Evolutionary conservation across 2,797 vertebrate species (phyloP).

Genomic region (Mallotus villosus): DNA sequence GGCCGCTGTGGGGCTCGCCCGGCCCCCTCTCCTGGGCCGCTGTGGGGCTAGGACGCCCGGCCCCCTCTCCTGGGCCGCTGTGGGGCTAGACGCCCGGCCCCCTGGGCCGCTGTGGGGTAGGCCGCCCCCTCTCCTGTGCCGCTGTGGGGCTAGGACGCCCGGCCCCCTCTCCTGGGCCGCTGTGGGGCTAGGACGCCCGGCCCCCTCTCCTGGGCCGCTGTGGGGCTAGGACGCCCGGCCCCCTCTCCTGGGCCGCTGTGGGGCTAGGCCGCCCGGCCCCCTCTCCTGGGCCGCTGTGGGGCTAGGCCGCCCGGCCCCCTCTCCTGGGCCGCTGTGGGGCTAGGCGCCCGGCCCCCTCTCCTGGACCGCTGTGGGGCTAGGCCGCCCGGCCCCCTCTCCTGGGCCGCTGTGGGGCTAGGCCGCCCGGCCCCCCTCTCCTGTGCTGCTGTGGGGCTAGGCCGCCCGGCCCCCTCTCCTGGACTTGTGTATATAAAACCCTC

Average conservation of each 20-base stretch:
- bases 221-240: too few species aligned
- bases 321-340: too few species aligned
- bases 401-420: background rate
- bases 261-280: too few species aligned
- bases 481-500: too few species aligned
- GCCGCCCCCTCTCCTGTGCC: background rate
- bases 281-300: too few species aligned
- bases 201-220: too few species aligned
- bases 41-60: background rate
- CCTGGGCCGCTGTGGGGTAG: background rate
- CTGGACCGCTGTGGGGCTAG: background rate
- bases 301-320: too few species aligned
- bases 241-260: too few species aligned
- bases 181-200: too few species aligned
- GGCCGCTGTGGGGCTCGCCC: background rate
- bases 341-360: background rate
- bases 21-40: background rate
- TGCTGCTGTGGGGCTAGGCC: background rate
- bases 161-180: too few species aligned
- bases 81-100: background rate
- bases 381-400: background rate
- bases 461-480: background rate
- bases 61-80: background rate
- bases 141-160: background rate
- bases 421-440: background rate